Conservation (phyloP, 2,113 vertebrate species). For the Brachionichthys hirsutus region DNA sequence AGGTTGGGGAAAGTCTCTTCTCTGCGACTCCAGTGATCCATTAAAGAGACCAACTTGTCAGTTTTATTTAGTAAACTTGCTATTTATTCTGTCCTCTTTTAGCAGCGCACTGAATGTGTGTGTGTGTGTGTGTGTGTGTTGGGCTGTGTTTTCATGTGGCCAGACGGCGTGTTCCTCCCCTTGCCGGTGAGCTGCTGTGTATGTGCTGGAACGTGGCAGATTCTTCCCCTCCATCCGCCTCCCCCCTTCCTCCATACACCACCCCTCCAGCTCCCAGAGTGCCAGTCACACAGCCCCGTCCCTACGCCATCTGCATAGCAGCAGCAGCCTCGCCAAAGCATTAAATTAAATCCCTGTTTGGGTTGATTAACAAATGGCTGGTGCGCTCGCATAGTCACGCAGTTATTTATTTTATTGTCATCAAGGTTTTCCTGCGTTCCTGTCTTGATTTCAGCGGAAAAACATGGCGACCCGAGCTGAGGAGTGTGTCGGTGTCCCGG, state of each 20-base stretch:
- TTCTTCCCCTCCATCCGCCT: constrained; percentile 19
- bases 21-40: no score
- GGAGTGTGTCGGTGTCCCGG: constrained; percentile 44
- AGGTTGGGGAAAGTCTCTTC: not conserved
- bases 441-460: constrained; percentile 24
- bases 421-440: constrained; percentile 38
- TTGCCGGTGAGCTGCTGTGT: constrained; percentile 63
- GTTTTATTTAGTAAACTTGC: constrained; percentile 1
- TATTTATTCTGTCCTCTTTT: constrained; percentile 11
- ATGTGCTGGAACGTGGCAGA: constrained; percentile 74
- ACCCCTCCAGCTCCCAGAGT: constrained; percentile 70
- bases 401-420: constrained; percentile 63
- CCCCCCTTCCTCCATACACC: constrained; percentile 35
- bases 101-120: not conserved
- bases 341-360: constrained; percentile 84
- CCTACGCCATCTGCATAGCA: constrained; percentile 82
- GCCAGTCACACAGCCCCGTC: constrained; percentile 78
- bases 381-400: constrained; percentile 72
- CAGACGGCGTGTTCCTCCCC: constrained; percentile 50
- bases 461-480: constrained; percentile 12
- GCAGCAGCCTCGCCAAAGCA: constrained; percentile 77
- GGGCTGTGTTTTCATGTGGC: constrained; percentile 28
- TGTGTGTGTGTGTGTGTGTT: not conserved
- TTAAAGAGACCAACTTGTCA: not conserved
- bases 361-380: constrained; percentile 85